These are phyloP conservation scores for Pteruthius melanotis DNA, from an alignment of 2,113 vertebrate genomes.

Conservation along the genomic window DNA sequence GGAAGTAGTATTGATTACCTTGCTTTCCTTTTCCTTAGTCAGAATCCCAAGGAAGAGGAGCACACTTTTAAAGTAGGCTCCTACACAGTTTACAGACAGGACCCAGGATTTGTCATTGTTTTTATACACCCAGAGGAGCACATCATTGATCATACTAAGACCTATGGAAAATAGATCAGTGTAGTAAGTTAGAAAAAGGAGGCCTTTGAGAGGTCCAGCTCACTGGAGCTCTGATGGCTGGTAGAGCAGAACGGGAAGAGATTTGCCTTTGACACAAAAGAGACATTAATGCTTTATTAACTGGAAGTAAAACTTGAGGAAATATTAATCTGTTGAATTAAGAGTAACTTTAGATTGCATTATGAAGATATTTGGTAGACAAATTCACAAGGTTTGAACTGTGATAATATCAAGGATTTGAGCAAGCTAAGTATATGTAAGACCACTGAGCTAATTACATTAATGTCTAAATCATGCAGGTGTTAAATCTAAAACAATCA, in stretches of 20 bases:
- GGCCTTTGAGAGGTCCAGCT: background rate
- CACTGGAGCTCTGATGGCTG: background rate
- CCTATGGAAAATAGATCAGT: background rate
- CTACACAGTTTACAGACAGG: background rate
- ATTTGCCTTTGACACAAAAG: background rate
- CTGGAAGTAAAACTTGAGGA: background rate
- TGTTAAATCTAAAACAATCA: background rate
- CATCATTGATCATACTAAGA: background rate
- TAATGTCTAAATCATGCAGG: background rate
- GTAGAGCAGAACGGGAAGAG: background rate
- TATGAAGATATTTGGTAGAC: background rate
- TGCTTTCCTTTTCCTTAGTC: background rate
- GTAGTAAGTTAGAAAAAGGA: background rate
- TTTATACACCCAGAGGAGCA: background rate
- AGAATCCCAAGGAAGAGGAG: background rate
- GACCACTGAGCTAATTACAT: background rate
- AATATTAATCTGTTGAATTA: background rate
- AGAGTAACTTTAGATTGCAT: background rate
- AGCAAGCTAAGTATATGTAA: background rate
- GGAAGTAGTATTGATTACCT: background rate
- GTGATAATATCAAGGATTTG: background rate
- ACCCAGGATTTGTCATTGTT: background rate
- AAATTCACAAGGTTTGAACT: background rate
- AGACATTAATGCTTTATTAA: background rate
- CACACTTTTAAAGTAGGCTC: background rate